Conservation (phyloP, 2,888 invertebrate species). For the Machimus atricapillus region DNA sequence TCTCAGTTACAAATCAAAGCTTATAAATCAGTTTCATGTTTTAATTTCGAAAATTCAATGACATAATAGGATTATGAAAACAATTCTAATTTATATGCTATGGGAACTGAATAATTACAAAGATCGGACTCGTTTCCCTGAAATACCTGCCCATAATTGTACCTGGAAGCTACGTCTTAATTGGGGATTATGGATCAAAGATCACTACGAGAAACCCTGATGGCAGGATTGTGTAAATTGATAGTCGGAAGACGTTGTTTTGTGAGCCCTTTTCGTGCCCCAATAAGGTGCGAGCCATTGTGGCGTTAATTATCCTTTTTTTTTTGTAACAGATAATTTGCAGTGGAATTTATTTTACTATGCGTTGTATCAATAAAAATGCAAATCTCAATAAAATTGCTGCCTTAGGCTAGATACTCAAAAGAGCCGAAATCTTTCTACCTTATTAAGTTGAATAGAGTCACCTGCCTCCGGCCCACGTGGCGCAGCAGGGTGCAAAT, state of each 20-base stretch:
- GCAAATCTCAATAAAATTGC: not conserved
- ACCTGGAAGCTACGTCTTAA: conserved; percentile 1
- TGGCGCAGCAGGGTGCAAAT: not conserved
- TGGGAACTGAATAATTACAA: not conserved
- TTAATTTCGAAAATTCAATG: not conserved
- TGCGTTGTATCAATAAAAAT: not conserved
- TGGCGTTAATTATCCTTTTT: not conserved
- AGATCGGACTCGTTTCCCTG: not conserved
- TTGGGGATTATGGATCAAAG: conserved; percentile 8
- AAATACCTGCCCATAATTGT: not conserved
- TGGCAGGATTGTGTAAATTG: not conserved
- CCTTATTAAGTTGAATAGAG: not conserved
- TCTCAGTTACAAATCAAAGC: not conserved
- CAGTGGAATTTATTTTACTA: not conserved
- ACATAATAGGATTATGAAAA: not conserved
- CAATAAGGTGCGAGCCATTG: not conserved
- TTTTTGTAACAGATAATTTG: not conserved
- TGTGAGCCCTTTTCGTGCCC: not conserved
- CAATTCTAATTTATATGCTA: conserved; percentile 5
- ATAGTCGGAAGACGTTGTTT: not conserved
- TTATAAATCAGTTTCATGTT: not conserved
- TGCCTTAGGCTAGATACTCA: not conserved
- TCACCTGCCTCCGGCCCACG: not conserved
- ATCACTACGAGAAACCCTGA: not conserved
- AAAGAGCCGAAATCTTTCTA: not conserved